These are phyloP conservation scores for Orius laevigatus DNA, from an alignment of 1,140 invertebrate genomes.

Conservation along the genomic window DNA sequence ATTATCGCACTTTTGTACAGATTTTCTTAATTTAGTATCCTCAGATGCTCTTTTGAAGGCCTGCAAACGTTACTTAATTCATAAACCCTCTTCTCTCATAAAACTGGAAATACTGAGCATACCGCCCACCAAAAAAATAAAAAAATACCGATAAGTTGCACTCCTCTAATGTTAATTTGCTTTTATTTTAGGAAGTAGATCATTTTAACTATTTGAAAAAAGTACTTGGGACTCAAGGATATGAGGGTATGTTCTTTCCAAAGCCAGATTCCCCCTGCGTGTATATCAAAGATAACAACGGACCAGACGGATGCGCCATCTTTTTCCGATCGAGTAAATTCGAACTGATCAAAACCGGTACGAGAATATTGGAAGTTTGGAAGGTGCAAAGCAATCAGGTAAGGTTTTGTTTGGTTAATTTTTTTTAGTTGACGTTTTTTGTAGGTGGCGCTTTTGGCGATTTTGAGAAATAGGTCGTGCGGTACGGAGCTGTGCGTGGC, in stretches of 20 bases:
- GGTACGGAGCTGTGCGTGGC: conserved; percentile 45
- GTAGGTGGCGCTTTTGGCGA: conserved; percentile 44
- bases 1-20: no score
- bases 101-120: no score
- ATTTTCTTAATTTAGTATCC: no score
- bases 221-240: conserved; percentile 44
- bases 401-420: conserved; percentile 13
- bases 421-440: no score
- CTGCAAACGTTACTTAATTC: no score
- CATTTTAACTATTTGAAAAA: conserved; percentile 52
- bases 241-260: conserved; percentile 51
- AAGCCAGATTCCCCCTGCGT: conserved; percentile 67
- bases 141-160: conserved; percentile 3
- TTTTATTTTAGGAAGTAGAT: conserved; percentile 47
- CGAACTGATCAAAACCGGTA: conserved; percentile 38
- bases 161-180: conserved; percentile 9
- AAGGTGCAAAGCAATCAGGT: conserved; percentile 54
- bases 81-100: no score
- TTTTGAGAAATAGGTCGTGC: conserved; percentile 34
- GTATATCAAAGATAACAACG: conserved; percentile 52
- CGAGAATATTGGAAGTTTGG: conserved; percentile 49
- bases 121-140: no score
- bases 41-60: no score
- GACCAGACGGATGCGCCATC: conserved; percentile 65
- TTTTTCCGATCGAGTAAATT: conserved; percentile 50